A percentile compares a stretch with the other conserved stretches of the same genome.
Evolutionary conservation across 2,888 invertebrate species (phyloP).

Genomic region (Leptopilina drosophilae): DNA sequence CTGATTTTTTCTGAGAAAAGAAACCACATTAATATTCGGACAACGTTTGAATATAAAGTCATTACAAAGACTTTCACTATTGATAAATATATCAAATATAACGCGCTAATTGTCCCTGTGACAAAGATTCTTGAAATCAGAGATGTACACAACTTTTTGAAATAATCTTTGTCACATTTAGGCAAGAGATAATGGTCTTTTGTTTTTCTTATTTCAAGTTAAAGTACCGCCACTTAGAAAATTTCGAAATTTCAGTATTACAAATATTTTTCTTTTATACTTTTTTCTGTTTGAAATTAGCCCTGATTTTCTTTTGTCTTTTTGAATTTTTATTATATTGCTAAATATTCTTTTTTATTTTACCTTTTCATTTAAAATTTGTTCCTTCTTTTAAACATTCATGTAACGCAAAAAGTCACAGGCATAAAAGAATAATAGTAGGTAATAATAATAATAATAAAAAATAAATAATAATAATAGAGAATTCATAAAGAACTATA

Average conservation of each 20-base stretch:
- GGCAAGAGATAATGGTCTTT: slow-evolving; percentile 12
- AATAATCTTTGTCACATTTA: slow-evolving; percentile 15
- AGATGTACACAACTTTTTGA: background rate
- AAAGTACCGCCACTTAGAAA: background rate
- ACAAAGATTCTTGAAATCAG: background rate
- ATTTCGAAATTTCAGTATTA: background rate
- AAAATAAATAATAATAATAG: too few species aligned
- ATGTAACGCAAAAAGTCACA: too few species aligned
- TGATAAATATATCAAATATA: slow-evolving; percentile 30
- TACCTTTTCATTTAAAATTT: too few species aligned
- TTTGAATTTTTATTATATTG: too few species aligned
- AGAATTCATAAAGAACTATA: too few species aligned
- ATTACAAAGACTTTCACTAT: slow-evolving; percentile 30
- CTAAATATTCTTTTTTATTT: too few species aligned
- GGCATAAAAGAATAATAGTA: too few species aligned
- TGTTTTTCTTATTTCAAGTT: slow-evolving; percentile 8
- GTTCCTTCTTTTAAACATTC: too few species aligned
- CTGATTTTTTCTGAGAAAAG: background rate
- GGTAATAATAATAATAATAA: too few species aligned
- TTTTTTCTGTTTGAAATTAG: too few species aligned
- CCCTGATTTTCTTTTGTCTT: too few species aligned
- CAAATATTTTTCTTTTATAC: too few species aligned
- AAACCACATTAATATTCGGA: background rate
- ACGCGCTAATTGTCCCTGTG: slow-evolving; percentile 2
- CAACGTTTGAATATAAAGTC: background rate